Evolutionary conservation across 2,888 invertebrate genomes (phyloP), one percentile per base, ranked within the genome.

Genomic region (Coelopa pilipes): DNA sequence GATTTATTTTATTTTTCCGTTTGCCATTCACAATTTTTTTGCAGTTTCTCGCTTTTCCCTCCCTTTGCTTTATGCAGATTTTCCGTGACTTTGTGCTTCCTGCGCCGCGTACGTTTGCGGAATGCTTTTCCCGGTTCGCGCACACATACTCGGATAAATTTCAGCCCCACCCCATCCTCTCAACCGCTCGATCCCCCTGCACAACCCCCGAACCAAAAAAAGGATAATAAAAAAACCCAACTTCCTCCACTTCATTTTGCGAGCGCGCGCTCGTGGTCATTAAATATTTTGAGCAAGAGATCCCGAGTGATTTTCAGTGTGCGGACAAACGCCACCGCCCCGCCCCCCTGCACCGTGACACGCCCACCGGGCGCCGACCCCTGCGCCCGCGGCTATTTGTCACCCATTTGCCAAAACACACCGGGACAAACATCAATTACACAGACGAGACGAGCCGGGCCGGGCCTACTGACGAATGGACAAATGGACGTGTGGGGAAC

Each of bases 361-460:
- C 34, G 34, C 34, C 34, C 34, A 34, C 7, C 34, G 57, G 57
- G 11, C 57, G 17, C 57, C 1, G 21, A n/a, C 11, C n/a, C 4
- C 34, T n/a, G 57, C 15, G 57, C 15, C 57, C 15, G 21, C 57
- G 21, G 57, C 7, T 57, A 57, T 57, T 57, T 57, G 57, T 57
- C 57, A 57, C 57, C 57, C 57, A 57, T 57, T 57, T 57, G 57
- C 57, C 21, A n/a, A 57, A 2, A 57, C 57, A 57, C 57, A 15
- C 57, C 21, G 7, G 5, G 11, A 57, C 21, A 57, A 17, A 57
- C 57, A 19, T 57, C 57, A 57, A 21, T 57, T 21, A 57, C 57
- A 53, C 53, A 15, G 17, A 15, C 15, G 19, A 57, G n/a, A 13
- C 55, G 19, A n/a, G n/a, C 12, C 9, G 55, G 13, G 11, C 10